Conservation (phyloP, 2,888 invertebrate genomes). For the Tetragonula carbonaria region DNA sequence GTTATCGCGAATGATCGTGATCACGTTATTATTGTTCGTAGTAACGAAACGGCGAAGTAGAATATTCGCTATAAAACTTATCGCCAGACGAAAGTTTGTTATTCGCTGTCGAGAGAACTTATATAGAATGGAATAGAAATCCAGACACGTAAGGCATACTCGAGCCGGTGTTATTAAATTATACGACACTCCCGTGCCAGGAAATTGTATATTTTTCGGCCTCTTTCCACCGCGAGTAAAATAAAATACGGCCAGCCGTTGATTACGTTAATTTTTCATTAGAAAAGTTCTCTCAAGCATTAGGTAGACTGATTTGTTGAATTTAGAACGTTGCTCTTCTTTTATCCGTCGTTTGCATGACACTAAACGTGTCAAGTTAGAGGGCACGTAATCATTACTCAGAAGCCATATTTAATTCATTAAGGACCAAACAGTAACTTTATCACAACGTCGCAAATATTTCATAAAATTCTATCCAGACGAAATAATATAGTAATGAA, state of each 20-base stretch:
- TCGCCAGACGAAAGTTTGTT: slow-evolving; percentile 1
- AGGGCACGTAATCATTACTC: no score
- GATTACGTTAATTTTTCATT: background rate
- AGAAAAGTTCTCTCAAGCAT: no score
- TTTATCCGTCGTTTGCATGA: background rate
- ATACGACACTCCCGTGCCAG: slow-evolving; percentile 41
- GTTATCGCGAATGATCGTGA: background rate
- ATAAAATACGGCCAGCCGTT: slow-evolving; percentile 2
- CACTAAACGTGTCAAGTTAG: background rate
- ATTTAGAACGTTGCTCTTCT: background rate
- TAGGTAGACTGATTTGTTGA: background rate
- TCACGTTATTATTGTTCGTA: background rate
- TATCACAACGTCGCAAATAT: no score
- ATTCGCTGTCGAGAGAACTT: slow-evolving; percentile 20
- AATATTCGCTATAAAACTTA: slow-evolving; percentile 1
- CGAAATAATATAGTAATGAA: no score
- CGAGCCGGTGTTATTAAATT: slow-evolving; percentile 65
- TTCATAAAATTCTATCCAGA: no score
- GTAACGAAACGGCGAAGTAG: slow-evolving; percentile 42
- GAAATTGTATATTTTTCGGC: slow-evolving; percentile 42
- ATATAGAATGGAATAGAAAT: slow-evolving; percentile 58
- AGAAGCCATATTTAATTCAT: no score
- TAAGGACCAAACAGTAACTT: no score
- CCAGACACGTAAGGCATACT: slow-evolving; percentile 61
- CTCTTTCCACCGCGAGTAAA: background rate